Conservation (phyloP, 2,797 vertebrate species). For the Austrolebias charrua region DNA sequence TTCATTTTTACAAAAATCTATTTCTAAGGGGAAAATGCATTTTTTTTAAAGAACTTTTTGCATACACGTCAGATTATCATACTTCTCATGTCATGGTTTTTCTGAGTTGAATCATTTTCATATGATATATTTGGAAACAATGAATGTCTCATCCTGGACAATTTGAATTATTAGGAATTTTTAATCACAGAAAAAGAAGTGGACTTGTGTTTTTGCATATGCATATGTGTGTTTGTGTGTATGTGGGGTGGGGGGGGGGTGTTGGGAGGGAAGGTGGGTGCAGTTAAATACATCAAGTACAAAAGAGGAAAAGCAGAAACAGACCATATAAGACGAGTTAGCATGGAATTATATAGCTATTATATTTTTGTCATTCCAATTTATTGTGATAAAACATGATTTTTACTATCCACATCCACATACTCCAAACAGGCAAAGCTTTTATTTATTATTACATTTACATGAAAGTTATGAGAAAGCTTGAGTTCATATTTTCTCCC, state of each 20-base stretch:
- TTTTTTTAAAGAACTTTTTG: too few species aligned
- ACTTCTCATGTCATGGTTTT: too few species aligned
- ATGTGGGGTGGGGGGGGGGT: too few species aligned
- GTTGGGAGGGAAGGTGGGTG: not conserved
- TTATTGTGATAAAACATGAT: not conserved
- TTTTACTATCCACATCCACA: not conserved
- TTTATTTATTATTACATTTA: too few species aligned
- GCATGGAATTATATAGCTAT: not conserved
- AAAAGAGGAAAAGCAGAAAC: not conserved
- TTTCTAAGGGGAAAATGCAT: slow-evolving; percentile 2
- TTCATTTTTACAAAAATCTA: slow-evolving; percentile 17
- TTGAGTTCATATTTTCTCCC: slow-evolving; percentile 19
- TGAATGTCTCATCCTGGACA: too few species aligned
- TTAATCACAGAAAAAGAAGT: not conserved
- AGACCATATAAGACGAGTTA: not conserved
- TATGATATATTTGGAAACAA: too few species aligned
- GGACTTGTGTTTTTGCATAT: too few species aligned
- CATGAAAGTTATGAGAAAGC: not conserved
- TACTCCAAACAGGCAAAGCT: not conserved
- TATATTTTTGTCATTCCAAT: not conserved
- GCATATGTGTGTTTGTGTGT: too few species aligned
- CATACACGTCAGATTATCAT: too few species aligned
- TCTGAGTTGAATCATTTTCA: too few species aligned
- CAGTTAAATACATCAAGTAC: not conserved
- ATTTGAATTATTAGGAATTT: too few species aligned